phyloP scores from a whole-genome alignment of 2,113 vertebrate genomes.

The Anser cygnoides region DNA sequence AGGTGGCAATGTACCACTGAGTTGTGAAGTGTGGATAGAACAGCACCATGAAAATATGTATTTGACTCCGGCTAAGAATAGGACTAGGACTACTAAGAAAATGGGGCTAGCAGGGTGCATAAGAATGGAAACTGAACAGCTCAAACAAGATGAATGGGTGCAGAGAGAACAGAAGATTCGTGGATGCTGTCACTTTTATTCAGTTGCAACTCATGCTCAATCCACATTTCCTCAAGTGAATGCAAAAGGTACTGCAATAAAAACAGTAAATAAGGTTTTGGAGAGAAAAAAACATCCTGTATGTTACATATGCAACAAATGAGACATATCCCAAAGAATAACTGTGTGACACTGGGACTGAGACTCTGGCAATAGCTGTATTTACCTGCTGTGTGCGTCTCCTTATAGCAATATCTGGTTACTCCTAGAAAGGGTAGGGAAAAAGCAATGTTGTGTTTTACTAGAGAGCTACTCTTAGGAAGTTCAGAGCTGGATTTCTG shows the following conservation, averaged over 20 bases:
- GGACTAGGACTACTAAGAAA: background rate
- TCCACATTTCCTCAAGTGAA: background rate
- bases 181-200: background rate
- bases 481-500: background rate
- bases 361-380: background rate
- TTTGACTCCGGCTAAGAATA: background rate
- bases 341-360: background rate
- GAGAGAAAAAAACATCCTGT: background rate
- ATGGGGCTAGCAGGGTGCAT: no score
- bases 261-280: background rate
- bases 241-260: background rate
- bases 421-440: background rate
- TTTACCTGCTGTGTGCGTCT: background rate
- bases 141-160: background rate
- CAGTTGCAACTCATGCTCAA: background rate
- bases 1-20: background rate
- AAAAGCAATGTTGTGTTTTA: background rate
- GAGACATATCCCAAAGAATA: background rate
- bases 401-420: background rate
- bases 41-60: background rate
- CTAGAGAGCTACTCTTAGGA: background rate
- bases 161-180: background rate
- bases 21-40: background rate
- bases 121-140: background rate
- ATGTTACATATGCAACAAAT: background rate